Conservation (phyloP, 2,888 invertebrate genomes). For the Schizaphis graminum region DNA sequence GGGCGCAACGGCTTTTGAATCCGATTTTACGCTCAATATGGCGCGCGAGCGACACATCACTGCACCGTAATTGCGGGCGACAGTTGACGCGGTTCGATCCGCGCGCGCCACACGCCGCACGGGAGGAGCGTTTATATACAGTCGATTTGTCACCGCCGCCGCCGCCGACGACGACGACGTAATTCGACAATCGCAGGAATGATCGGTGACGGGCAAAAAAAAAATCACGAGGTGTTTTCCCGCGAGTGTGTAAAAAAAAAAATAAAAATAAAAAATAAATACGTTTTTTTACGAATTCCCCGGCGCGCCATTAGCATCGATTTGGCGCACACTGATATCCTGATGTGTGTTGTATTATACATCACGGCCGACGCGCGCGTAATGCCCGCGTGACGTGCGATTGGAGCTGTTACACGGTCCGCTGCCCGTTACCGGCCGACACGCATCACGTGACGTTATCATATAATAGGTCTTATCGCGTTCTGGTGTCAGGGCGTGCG, state of each 20-base stretch:
- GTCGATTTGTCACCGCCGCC: conserved; percentile 37
- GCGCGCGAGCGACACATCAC: not conserved
- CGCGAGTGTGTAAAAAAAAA: not conserved
- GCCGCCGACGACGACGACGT: not conserved
- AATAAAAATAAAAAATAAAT: too few species aligned
- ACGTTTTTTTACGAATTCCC: not conserved
- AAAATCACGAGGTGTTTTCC: not conserved
- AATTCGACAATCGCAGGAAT: not conserved
- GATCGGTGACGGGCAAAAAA: not conserved
- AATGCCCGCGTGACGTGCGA: too few species aligned
- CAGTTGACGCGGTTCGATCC: conserved; percentile 6
- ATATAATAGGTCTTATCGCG: too few species aligned
- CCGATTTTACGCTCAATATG: conserved; percentile 31
- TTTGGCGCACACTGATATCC: not conserved
- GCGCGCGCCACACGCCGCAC: not conserved
- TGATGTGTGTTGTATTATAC: not conserved
- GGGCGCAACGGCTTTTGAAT: not conserved
- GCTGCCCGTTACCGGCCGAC: too few species aligned
- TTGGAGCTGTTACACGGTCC: too few species aligned
- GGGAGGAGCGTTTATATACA: not conserved
- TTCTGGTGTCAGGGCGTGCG: too few species aligned
- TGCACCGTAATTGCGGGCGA: not conserved
- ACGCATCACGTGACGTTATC: too few species aligned
- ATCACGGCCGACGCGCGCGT: too few species aligned
- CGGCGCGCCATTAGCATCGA: not conserved